These are phyloP conservation scores for Artemia sinica DNA, from an alignment of 2,888 invertebrate species.

Conservation along the genomic window DNA sequence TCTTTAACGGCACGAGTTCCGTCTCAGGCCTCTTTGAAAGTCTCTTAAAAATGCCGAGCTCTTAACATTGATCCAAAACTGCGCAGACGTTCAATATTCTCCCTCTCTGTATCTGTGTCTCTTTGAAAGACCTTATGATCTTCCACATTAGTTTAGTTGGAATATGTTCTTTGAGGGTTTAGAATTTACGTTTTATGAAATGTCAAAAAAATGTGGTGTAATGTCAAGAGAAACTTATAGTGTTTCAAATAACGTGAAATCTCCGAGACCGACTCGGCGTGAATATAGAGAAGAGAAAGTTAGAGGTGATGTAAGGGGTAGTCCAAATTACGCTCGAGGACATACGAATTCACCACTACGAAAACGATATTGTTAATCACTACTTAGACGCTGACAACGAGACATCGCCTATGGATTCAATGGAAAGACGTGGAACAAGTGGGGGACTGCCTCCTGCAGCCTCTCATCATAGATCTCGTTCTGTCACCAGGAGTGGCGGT, in stretches of 20 bases:
- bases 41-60: too few relatives aligned
- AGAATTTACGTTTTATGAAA: too few relatives aligned
- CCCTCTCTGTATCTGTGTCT: too few relatives aligned
- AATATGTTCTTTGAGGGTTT: too few relatives aligned
- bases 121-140: too few relatives aligned
- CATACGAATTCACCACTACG: neutral
- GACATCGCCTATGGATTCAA: slow-evolving; percentile 20
- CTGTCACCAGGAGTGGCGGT: slow-evolving; percentile 46
- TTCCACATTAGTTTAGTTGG: too few relatives aligned
- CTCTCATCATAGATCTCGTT: slow-evolving; percentile 56
- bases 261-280: slow-evolving; percentile 1
- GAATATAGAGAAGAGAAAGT: neutral
- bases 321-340: slow-evolving; percentile 2
- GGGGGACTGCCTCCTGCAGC: slow-evolving; percentile 22
- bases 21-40: too few relatives aligned
- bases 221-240: neutral
- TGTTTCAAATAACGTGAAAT: slow-evolving; percentile 8
- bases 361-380: slow-evolving; percentile 3
- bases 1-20: too few relatives aligned
- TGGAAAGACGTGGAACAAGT: slow-evolving; percentile 23
- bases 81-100: too few relatives aligned
- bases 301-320: slow-evolving; percentile 6
- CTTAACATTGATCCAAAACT: too few relatives aligned
- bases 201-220: too few relatives aligned
- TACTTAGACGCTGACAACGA: slow-evolving; percentile 10